Base-by-base conservation (phyloP, 2,888 invertebrate species). In the Dorcus hopei region DNA sequence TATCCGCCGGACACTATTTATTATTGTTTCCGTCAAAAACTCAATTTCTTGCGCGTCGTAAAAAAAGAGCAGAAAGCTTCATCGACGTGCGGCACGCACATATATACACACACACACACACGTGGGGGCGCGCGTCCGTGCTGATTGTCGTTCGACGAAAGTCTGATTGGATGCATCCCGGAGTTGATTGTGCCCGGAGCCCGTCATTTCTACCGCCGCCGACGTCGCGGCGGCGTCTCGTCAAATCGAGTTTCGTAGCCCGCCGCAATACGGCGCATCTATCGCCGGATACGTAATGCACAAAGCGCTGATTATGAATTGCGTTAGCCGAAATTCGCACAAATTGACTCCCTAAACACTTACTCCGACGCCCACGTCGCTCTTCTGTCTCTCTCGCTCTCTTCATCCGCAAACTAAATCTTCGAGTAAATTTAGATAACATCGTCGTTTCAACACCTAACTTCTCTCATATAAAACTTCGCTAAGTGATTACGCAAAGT, bases 131-230 rank as follows among this genome's bases (percentile, higher is more conserved):
- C 19, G 55, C 23, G 52, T 41, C 14, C 42, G 51, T 55, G 62
- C 58, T 67, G 67, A 67, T 67, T 67, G 65, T 63, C 59, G 61
- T 43, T 39, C 54, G 63, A 58, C 54, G 58, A 54, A 19, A 63
- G 61, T 59, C 63, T 69, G 69, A 69, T 69, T 69, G 69, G 69
- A 67, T 69, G 69, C 69, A 69, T 65, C 66, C 64, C 59, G 64
- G 58, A 64, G 69, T 63, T 67, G 69, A 69, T 67, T 69, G 66
- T 66, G 64, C 66, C 65, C 59, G 59, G 57, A 68, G 66, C 63
- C 64, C 61, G 61, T 64, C 64, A 57, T 58, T 58, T 59, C 57
- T 61, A 58, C 40, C 54, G 49, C 52, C 52, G 58, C 33, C 59
- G 54, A 47, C 54, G 51, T 42, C 54, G 50, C 61, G 55, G 52